A percentile compares a stretch with the other conserved stretches of the same genome.
Conservation (phyloP, 2,888 invertebrate species). For the Ethmia dodecea region DNA sequence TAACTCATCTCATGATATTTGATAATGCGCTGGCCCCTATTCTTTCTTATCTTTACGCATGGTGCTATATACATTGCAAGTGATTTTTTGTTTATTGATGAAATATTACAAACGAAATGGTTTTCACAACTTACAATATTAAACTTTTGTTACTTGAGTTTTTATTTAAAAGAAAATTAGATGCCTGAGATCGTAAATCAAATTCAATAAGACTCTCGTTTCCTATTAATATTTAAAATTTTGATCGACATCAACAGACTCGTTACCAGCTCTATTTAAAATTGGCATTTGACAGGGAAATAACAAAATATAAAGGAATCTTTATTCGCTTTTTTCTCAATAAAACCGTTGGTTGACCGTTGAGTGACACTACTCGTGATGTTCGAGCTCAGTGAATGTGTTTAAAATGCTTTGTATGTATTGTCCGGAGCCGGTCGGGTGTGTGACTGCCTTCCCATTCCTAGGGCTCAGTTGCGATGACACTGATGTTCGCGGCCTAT, state of each 20-base stretch:
- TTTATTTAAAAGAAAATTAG: too few relatives aligned
- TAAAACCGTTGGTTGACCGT: slow-evolving; percentile 63
- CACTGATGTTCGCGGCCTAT: too few relatives aligned
- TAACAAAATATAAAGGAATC: slow-evolving; percentile 44
- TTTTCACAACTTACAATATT: slow-evolving; percentile 9
- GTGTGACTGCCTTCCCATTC: slow-evolving; percentile 8
- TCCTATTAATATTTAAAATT: slow-evolving; percentile 1
- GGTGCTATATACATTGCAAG: slow-evolving; percentile 22
- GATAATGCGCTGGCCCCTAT: slow-evolving; percentile 24
- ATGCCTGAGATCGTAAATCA: too few relatives aligned
- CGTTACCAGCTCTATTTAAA: slow-evolving; percentile 17
- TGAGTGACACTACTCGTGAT: slow-evolving; percentile 62
- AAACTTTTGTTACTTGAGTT: background rate
- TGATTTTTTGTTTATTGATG: slow-evolving; percentile 19
- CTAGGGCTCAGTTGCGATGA: too few relatives aligned
- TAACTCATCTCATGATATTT: slow-evolving; percentile 32
- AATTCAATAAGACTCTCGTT: too few relatives aligned
- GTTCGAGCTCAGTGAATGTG: slow-evolving; percentile 39
- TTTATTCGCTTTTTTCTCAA: slow-evolving; percentile 38
- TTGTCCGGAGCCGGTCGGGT: slow-evolving; percentile 29
- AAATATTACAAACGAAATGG: slow-evolving; percentile 17
- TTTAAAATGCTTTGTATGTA: slow-evolving; percentile 43
- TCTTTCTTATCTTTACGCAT: slow-evolving; percentile 27
- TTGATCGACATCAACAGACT: slow-evolving; percentile 15
- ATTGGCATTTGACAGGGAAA: slow-evolving; percentile 47